These are phyloP conservation scores for Uloborus diversus DNA, from an alignment of 1,140 invertebrate genomes.

Conservation along the genomic window DNA sequence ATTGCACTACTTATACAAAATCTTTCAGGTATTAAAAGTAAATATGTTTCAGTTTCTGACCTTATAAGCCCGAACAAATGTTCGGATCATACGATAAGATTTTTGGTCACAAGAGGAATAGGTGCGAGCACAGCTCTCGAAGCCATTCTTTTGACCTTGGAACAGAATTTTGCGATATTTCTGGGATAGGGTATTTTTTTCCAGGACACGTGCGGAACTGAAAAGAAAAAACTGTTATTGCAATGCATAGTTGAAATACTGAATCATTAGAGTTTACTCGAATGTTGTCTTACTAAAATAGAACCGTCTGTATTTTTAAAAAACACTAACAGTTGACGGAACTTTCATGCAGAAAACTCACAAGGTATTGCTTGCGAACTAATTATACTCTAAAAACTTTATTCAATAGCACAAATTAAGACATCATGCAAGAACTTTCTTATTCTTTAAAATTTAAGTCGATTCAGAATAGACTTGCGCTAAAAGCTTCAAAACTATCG, in stretches of 20 bases:
- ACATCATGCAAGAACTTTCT: too few relatives aligned
- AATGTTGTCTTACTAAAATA: neutral
- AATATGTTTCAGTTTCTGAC: constrained; percentile 13
- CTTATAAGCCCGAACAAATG: constrained; percentile 39
- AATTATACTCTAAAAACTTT: too few relatives aligned
- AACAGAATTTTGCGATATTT: constrained; percentile 34
- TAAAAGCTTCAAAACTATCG: too few relatives aligned
- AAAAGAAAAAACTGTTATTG: neutral
- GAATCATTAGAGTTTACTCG: neutral
- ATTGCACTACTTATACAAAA: too few relatives aligned
- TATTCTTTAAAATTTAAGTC: too few relatives aligned
- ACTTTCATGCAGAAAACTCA: neutral
- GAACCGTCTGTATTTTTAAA: neutral
- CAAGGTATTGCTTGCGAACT: neutral
- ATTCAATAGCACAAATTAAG: too few relatives aligned
- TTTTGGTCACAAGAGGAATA: constrained; percentile 19
- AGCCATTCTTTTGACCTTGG: constrained; percentile 18
- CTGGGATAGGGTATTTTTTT: constrained; percentile 26
- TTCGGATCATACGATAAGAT: constrained; percentile 24
- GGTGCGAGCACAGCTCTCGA: neutral
- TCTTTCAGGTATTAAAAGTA: too few relatives aligned
- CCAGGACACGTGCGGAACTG: constrained; percentile 21
- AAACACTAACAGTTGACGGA: neutral
- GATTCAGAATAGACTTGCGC: too few relatives aligned
- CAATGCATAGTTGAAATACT: neutral